Evolutionary conservation across 2,888 invertebrate species (phyloP), one percentile per base, ranked within the genome.

Genomic region (Rambutsinella grinnellia): DNA sequence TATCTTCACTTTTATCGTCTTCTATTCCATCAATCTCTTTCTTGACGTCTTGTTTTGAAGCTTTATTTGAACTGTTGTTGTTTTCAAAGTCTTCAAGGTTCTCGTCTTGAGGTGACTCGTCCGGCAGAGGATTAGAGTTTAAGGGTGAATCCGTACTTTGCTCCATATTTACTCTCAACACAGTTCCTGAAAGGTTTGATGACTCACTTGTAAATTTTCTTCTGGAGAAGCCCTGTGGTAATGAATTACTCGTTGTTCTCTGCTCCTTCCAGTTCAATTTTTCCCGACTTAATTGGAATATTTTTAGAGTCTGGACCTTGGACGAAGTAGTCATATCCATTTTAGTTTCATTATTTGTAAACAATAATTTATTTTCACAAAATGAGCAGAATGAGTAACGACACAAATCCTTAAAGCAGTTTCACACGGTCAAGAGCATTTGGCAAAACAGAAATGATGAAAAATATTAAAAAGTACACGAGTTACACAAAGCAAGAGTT

Each of bases 81-180:
- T 76, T 76, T 47, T 76, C 76, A 28, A 65, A 76, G 51, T 76
- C 76, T 28, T 69, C 60, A 63, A 75, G 28, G 36, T 36, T 49
- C 44, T 36, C 67, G 44, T 71, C 47, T 67, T 61, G 46, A 53
- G 26, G n/a, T 19, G 1, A 17, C 26, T 26, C 15, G 15, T 2
- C 10, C 57, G n/a, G 44, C 3, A 17, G 47, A 49, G 36, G 36
- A 17, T 21, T 23, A 51, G 36, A 21, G 8, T 23, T 49, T 47
- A 13, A 21, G n/a, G 17, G n/a, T 49, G 66, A 13, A 3, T 56
- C 17, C 44, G 27, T 44, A 66, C 66, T 56, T 57, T 56, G 51
- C 2, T 67, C 66, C 74, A 74, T 74, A 54, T 74, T 66, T 36
- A 27, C 26, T 51, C n/a, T 10, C 3, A 27, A 28, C n/a, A 27